Conservation (phyloP, 35 echinoderm and acorn worm genomes). For the Stichopus chloronotus region DNA sequence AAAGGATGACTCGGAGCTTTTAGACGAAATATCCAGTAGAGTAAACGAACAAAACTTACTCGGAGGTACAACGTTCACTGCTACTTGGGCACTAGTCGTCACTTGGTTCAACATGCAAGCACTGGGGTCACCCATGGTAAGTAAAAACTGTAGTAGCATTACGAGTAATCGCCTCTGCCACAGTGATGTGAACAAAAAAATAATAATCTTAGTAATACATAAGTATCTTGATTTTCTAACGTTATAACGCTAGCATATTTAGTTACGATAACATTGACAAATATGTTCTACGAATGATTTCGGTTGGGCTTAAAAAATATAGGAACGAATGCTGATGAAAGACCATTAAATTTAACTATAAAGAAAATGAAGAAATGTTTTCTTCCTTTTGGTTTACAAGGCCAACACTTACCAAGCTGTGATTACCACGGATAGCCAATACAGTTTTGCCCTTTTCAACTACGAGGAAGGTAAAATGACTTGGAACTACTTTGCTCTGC, state of each 20-base stretch:
- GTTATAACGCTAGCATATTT: no score
- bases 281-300: no score
- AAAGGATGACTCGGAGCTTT: background rate
- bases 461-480: slow-evolving; percentile 73
- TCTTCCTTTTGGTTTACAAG: slow-evolving; percentile 28
- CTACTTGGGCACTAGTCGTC: slow-evolving; percentile 82
- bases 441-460: slow-evolving; percentile 91
- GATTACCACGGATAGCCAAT: slow-evolving; percentile 72
- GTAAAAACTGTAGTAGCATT: background rate
- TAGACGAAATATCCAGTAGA: slow-evolving; percentile 56
- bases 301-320: no score
- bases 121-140: slow-evolving; percentile 49
- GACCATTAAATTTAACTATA: no score
- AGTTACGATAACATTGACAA: no score
- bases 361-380: no score
- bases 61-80: slow-evolving; percentile 49
- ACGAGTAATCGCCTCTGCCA: no score
- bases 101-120: slow-evolving; percentile 84
- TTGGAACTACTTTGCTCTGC: slow-evolving; percentile 68
- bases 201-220: no score
- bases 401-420: slow-evolving; percentile 90
- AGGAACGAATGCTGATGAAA: no score
- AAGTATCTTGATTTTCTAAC: no score
- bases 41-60: slow-evolving; percentile 47
- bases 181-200: no score